Conservation (phyloP, 2,113 vertebrate species). For the Irena cyanogastra region DNA sequence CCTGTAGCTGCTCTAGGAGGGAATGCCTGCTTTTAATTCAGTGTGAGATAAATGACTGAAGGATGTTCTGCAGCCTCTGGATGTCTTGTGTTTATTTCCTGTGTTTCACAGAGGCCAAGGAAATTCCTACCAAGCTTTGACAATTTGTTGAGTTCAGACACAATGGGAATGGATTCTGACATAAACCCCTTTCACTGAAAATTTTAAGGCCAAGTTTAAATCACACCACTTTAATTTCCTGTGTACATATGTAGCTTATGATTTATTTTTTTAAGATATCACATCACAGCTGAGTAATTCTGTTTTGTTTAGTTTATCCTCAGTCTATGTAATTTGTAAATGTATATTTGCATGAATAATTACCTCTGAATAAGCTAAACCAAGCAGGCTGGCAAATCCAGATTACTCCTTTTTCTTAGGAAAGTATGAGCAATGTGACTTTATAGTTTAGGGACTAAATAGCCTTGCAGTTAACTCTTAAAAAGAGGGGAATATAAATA, state of each 20-base stretch:
- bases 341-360: constrained; percentile 35
- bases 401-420: not conserved
- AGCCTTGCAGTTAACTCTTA: not conserved
- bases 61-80: not conserved
- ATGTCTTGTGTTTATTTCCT: not conserved
- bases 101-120: not conserved
- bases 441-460: not conserved
- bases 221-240: not conserved
- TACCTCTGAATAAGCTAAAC: not conserved
- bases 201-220: not conserved
- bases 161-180: not conserved
- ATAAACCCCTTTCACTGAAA: not conserved
- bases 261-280: not conserved
- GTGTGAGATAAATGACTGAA: not conserved
- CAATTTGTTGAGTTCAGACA: not conserved
- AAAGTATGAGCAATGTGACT: not conserved
- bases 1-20: not conserved
- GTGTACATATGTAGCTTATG: not conserved
- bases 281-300: not conserved
- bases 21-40: not conserved
- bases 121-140: not conserved
- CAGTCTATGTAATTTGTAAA: not conserved
- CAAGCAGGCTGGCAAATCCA: not conserved
- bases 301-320: not conserved
- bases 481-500: not conserved